A percentile compares a stretch with the other conserved stretches of the same genome.
Conservation (phyloP, 92 coral and sea anemone genomes). For the Palythoa heliodiscus region DNA sequence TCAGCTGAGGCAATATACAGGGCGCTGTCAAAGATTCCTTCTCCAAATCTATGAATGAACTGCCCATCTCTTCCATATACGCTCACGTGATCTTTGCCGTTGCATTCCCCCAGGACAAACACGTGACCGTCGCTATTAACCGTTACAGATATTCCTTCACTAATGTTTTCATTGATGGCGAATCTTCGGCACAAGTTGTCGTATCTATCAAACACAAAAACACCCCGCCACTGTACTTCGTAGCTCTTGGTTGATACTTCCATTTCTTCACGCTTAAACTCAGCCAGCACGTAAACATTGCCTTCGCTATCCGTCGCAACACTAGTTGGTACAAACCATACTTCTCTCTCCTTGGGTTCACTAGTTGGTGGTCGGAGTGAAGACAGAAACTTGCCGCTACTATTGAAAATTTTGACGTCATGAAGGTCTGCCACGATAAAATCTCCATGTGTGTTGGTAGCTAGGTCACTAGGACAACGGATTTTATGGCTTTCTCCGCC, state of each 20-base stretch:
- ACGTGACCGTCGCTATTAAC: conserved; percentile 37
- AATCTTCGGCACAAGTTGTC: conserved; percentile 11
- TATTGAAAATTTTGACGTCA: conserved; percentile 28
- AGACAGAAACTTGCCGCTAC: conserved; percentile 30
- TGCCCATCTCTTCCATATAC: conserved; percentile 21
- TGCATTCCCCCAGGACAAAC: conserved; percentile 44
- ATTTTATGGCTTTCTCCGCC: conserved; percentile 29
- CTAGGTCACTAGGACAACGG: conserved; percentile 34
- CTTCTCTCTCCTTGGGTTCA: conserved; percentile 1
- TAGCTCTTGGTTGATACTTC: background rate
- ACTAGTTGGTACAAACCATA: conserved; percentile 36
- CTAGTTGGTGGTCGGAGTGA: conserved; percentile 6
- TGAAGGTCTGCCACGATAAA: conserved; percentile 40
- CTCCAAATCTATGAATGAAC: conserved; percentile 28
- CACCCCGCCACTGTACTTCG: conserved; percentile 27
- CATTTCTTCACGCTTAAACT: conserved; percentile 9
- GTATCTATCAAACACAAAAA: conserved; percentile 29
- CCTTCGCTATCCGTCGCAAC: conserved; percentile 16
- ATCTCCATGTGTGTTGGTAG: conserved; percentile 28
- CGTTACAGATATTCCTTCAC: conserved; percentile 27
- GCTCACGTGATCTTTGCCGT: conserved; percentile 35
- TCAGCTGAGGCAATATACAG: conserved; percentile 27
- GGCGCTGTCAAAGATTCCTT: conserved; percentile 24
- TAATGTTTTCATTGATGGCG: conserved; percentile 27
- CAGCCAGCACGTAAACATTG: conserved; percentile 33